These are phyloP conservation scores for Phaethornis superciliosus DNA, from an alignment of 2,113 vertebrate species.

Conservation along the genomic window DNA sequence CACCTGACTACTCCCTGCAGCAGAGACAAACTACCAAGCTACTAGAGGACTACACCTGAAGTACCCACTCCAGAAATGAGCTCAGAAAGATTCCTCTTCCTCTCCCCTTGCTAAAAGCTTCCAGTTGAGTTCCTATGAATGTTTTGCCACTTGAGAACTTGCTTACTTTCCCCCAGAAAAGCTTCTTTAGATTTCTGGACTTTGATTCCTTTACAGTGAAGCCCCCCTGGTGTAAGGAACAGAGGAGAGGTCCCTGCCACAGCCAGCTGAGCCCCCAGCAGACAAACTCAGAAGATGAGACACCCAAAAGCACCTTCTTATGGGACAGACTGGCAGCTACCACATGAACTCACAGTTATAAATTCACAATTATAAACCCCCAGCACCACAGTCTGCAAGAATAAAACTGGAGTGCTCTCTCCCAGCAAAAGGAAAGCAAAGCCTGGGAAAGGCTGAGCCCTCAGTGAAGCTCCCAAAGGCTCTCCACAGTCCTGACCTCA, in stretches of 20 bases:
- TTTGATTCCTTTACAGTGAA: not conserved
- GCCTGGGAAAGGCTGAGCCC: not conserved
- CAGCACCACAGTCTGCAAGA: not conserved
- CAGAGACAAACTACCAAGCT: not conserved
- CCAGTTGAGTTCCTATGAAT: not conserved
- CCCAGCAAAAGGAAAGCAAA: not conserved
- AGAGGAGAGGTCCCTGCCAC: not conserved
- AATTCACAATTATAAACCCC: not conserved
- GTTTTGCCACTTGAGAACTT: not conserved
- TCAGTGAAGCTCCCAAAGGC: not conserved
- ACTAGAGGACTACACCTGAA: not conserved
- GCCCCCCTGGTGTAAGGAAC: not conserved
- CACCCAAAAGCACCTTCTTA: not conserved
- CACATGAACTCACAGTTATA: not conserved
- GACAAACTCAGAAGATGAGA: not conserved
- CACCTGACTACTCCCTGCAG: accelerated
- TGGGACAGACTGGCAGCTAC: not conserved
- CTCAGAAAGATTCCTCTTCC: not conserved
- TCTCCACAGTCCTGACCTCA: accelerated
- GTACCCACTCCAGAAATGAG: not conserved
- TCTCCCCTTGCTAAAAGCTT: not conserved
- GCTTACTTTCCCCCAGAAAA: not conserved
- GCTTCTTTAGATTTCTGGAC: not conserved
- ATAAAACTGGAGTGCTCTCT: not conserved
- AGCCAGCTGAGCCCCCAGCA: not conserved